Base-by-base conservation (phyloP, 2,888 invertebrate genomes). In the Nematopogon swammerdamellus region DNA sequence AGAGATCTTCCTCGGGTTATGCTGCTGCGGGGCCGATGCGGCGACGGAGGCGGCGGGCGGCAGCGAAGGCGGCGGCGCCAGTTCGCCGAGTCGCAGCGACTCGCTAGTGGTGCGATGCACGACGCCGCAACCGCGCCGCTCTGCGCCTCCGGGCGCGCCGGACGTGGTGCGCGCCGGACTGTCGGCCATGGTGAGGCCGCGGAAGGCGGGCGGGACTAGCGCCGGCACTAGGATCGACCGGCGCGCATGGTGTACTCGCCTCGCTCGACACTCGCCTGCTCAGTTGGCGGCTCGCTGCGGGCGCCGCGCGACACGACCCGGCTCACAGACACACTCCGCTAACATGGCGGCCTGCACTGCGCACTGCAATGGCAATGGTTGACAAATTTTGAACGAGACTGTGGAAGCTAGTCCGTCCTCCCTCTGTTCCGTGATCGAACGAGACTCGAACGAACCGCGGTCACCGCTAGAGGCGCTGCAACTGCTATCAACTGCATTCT, bases 1-100 rank as follows among this genome's bases (percentile, higher is more conserved):
- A 71, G 92, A 91, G 73, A 91, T 92, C 84, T 94, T 93, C 81
- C 87, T 84, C 70, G 80, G 72, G 70, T 79, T 79, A 76, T 81
- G 81, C 36, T 36, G 36, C 36, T 14, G 70, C 73, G 74, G 66
- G 74, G 72, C 70, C 81, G 81, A 61, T 80, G 72, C 70, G 69
- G 75, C 65, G 80, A 72, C 67, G 79, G 72, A 73, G 77, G 72
- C 77, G 70, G 73, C 75, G 67, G 75, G 72, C 70, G 81, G 81
- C 62, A 81, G 72, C 69, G 69, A 75, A 65, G 80, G 73, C 67
- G 79, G 72, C 73, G 77, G 72, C 77, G 72, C 73, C 81, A 76
- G 75, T 67, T 80, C 80, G 70, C 76, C 80, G 67, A 87, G 75
- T 58, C 87, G 84, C 68, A 87, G 80, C 74, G 86, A 85, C 80